Percentiles rank a stretch among this genome's conserved stretches.
Conservation (phyloP, 35 echinoderm and acorn worm genomes). For the Apostichopus parvimensis region DNA sequence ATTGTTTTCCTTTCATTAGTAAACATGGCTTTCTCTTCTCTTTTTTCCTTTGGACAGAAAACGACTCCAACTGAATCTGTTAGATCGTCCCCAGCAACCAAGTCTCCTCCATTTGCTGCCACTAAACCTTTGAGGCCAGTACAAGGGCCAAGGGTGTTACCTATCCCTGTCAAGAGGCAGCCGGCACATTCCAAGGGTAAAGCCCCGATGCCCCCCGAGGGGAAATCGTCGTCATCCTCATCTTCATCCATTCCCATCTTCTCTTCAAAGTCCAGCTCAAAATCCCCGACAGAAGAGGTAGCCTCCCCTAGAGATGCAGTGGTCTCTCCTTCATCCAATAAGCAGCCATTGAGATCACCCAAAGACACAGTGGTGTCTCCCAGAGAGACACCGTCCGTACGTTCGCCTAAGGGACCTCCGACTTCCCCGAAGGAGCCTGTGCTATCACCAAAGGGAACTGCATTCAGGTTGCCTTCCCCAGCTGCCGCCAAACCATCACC, state of each 20-base stretch:
- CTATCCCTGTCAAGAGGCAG: slow-evolving; percentile 1
- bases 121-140: not conserved
- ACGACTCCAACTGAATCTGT: not conserved
- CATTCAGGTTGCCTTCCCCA: slow-evolving; percentile 19
- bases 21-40: not conserved
- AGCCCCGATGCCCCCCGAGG: not conserved
- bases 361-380: not conserved
- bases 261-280: not conserved
- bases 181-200: slow-evolving; percentile 47
- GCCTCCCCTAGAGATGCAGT: not conserved
- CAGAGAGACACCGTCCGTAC: not conserved
- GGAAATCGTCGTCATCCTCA: not conserved
- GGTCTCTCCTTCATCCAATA: not conserved
- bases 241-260: not conserved
- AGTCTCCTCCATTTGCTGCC: slow-evolving; percentile 20
- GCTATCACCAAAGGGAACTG: not conserved
- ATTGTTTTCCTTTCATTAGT: no score
- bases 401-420: not conserved
- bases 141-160: not conserved
- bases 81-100: slow-evolving; percentile 1
- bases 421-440: not conserved
- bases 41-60: slow-evolving; percentile 29
- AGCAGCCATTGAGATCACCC: not conserved
- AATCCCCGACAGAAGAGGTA: not conserved
- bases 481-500: slow-evolving; percentile 21